Conservation (phyloP, 1,140 invertebrate species). For the Pogonus chalceus region DNA sequence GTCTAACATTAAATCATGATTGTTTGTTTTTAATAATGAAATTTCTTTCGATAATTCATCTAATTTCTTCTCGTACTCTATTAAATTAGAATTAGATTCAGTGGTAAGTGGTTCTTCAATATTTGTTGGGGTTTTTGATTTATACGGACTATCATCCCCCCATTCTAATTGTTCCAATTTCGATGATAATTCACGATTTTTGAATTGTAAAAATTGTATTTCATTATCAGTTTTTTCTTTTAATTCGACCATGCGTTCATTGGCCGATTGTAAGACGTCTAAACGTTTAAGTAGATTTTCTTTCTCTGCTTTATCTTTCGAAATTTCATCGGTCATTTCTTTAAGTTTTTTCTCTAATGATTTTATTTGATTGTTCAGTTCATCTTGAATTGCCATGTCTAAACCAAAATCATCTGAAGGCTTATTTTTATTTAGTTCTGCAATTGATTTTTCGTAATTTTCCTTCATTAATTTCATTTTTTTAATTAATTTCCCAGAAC, state of each 20-base stretch:
- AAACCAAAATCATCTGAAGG: slow-evolving; percentile 49
- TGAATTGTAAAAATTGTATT: slow-evolving; percentile 50
- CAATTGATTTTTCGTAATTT: slow-evolving; percentile 48
- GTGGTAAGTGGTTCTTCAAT: neutral
- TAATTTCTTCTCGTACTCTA: slow-evolving; percentile 9
- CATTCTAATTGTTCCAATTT: slow-evolving; percentile 52
- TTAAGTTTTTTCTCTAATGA: slow-evolving; percentile 51
- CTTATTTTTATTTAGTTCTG: slow-evolving; percentile 44
- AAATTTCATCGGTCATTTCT: slow-evolving; percentile 44
- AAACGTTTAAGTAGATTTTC: slow-evolving; percentile 56
- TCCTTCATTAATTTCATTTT: slow-evolving; percentile 65
- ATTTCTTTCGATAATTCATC: slow-evolving; percentile 23
- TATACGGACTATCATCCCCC: slow-evolving; percentile 30
- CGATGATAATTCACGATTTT: slow-evolving; percentile 52
- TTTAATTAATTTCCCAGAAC: slow-evolving; percentile 56
- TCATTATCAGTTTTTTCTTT: slow-evolving; percentile 70
- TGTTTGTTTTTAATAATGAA: slow-evolving; percentile 40
- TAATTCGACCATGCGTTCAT: slow-evolving; percentile 63
- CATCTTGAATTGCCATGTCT: slow-evolving; percentile 64
- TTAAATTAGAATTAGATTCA: neutral
- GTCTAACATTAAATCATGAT: slow-evolving; percentile 52
- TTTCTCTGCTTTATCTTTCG: slow-evolving; percentile 52
- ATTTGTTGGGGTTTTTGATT: neutral
- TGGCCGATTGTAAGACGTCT: slow-evolving; percentile 63
- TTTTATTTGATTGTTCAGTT: slow-evolving; percentile 55